Conservation (phyloP, 2,888 invertebrate species). For the Cheilosia soror region DNA sequence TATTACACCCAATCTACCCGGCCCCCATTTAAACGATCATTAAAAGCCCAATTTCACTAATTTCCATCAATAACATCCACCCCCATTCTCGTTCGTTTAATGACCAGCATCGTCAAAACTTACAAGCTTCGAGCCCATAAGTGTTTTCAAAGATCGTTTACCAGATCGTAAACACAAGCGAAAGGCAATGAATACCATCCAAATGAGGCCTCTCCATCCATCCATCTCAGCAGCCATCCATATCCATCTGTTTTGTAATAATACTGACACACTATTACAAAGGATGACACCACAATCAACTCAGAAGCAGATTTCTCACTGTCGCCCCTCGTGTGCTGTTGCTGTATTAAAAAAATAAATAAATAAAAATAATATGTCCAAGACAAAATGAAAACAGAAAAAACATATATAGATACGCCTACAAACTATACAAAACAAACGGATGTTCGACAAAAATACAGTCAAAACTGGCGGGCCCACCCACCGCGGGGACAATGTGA, state of each 20-base stretch:
- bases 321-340: constrained; percentile 27
- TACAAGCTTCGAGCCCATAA: constrained; percentile 26
- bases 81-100: constrained; percentile 32
- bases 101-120: constrained; percentile 14
- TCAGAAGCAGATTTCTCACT: constrained; percentile 49
- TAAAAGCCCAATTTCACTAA: constrained; percentile 72
- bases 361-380: constrained; percentile 36
- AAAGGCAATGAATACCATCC: constrained; percentile 18
- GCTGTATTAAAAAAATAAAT: not conserved
- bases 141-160: constrained; percentile 57
- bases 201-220: constrained; percentile 22
- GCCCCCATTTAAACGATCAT: constrained; percentile 63
- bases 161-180: constrained; percentile 51
- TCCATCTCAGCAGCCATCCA: not conserved
- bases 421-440: constrained; percentile 10
- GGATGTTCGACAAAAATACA: constrained; percentile 9
- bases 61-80: constrained; percentile 61
- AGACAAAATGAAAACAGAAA: constrained; percentile 50
- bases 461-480: constrained; percentile 38
- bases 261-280: constrained; percentile 27
- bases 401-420: constrained; percentile 20
- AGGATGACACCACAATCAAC: constrained; percentile 44
- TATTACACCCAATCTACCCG: constrained; percentile 57
- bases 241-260: constrained; percentile 40
- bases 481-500: constrained; percentile 36